These are phyloP conservation scores for Philonicus albiceps DNA, from an alignment of 2,888 invertebrate genomes.

Conservation along the genomic window DNA sequence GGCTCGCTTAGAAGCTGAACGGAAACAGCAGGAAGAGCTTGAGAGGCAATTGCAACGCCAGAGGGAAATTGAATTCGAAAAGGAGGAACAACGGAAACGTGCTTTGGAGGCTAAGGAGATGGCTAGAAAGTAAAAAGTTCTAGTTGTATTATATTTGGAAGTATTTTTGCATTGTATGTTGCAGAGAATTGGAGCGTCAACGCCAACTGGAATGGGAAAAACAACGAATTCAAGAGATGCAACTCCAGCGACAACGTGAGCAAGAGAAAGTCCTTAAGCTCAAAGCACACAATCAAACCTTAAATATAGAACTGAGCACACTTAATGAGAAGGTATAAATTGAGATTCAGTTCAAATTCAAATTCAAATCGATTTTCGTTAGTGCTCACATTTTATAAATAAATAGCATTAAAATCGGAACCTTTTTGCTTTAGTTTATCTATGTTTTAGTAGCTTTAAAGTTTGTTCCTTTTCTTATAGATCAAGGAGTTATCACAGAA, in stretches of 20 bases:
- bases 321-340: conserved; percentile 63
- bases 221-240: conserved; percentile 84
- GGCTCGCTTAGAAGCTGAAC: conserved; percentile 74
- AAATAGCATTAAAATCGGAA: neutral
- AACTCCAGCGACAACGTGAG: conserved; percentile 84
- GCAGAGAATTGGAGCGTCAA: conserved; percentile 90
- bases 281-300: conserved; percentile 85
- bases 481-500: conserved; percentile 82
- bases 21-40: conserved; percentile 87
- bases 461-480: conserved; percentile 59
- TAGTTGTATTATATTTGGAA: neutral
- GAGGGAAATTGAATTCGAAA: conserved; percentile 75
- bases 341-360: no score
- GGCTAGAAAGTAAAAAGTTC: conserved; percentile 67
- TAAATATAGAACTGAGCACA: conserved; percentile 80
- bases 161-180: conserved; percentile 35
- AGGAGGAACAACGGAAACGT: conserved; percentile 80
- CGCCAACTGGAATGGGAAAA: conserved; percentile 96
- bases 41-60: conserved; percentile 82
- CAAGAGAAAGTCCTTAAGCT: conserved; percentile 84
- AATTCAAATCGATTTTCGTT: no score
- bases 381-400: no score
- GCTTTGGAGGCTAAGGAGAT: conserved; percentile 82
- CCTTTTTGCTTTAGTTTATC: no score
- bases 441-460: neutral